Evolutionary conservation across 30 jellyfish, hydroid and myxozoan genomes (phyloP).

Genomic region (Morbakka virulenta): DNA sequence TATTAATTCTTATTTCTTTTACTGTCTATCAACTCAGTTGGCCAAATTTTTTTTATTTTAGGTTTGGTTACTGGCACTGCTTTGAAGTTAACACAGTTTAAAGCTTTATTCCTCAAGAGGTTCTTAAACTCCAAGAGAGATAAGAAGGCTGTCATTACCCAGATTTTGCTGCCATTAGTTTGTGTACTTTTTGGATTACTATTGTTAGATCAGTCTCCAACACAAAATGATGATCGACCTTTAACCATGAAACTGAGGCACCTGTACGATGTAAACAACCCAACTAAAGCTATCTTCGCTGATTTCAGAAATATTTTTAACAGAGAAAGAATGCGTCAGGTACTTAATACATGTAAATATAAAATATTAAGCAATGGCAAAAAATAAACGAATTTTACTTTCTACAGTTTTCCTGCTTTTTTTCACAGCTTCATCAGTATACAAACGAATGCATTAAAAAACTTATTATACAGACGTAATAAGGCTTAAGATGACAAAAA

Average conservation of each 20-base stretch:
- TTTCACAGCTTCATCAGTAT: no score
- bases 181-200: slow-evolving; percentile 63
- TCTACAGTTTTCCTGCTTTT: no score
- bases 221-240: slow-evolving; percentile 71
- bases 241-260: slow-evolving; percentile 34
- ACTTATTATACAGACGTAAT: no score
- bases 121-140: slow-evolving; percentile 71
- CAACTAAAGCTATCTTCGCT: slow-evolving; percentile 54
- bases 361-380: no score
- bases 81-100: slow-evolving; percentile 43
- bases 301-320: slow-evolving; percentile 51
- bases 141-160: slow-evolving; percentile 76
- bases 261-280: slow-evolving; percentile 9
- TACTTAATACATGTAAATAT: no score
- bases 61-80: slow-evolving; percentile 74
- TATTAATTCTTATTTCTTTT: no score
- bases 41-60: neutral
- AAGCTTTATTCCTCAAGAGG: slow-evolving; percentile 84
- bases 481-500: no score
- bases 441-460: no score
- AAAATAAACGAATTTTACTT: no score
- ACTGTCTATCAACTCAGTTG: neutral
- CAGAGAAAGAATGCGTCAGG: no score
- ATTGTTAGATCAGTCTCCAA: slow-evolving; percentile 36
- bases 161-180: slow-evolving; percentile 67